These are phyloP conservation scores for Enteromius radiatus DNA, from an alignment of 2,797 vertebrate species.

Conservation along the genomic window DNA sequence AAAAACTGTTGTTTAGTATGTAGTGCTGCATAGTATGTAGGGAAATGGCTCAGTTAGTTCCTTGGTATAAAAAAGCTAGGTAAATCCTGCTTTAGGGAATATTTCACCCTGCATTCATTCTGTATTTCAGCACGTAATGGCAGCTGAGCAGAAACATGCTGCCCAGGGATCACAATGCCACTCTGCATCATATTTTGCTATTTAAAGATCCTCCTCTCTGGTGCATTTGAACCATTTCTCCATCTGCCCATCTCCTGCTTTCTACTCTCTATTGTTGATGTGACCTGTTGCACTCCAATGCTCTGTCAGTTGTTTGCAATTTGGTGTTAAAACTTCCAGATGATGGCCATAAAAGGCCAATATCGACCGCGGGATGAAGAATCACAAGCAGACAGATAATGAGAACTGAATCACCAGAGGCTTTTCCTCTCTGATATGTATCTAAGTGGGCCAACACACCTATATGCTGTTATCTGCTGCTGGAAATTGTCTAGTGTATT, in stretches of 20 bases:
- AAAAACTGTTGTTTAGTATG: neutral
- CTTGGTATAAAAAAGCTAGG: neutral
- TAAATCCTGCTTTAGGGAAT: conserved; percentile 18
- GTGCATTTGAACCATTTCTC: conserved; percentile 48
- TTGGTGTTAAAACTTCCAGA: conserved; percentile 36
- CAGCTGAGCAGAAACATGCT: conserved; percentile 11
- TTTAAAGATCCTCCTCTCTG: conserved; percentile 42
- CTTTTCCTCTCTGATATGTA: conserved; percentile 46
- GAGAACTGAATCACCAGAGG: conserved; percentile 48
- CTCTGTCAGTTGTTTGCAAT: conserved; percentile 45
- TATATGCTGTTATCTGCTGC: conserved; percentile 41
- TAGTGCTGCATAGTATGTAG: neutral
- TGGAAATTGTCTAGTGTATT: conserved; percentile 38
- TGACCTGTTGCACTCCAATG: conserved; percentile 48
- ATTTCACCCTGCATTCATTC: conserved; percentile 17
- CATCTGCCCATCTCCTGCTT: conserved; percentile 26
- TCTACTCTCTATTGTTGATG: conserved; percentile 38
- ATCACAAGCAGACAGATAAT: conserved; percentile 51
- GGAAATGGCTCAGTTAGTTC: neutral
- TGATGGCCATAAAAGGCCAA: conserved; percentile 51
- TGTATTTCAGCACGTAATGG: conserved; percentile 21
- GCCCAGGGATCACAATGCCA: conserved; percentile 48
- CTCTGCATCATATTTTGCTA: conserved; percentile 41
- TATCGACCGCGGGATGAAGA: conserved; percentile 37
- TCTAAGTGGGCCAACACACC: conserved; percentile 44